A percentile compares a stretch with the other conserved stretches of the same genome.
Conservation (phyloP, 1,140 invertebrate genomes). For the Megalopta genalis region DNA sequence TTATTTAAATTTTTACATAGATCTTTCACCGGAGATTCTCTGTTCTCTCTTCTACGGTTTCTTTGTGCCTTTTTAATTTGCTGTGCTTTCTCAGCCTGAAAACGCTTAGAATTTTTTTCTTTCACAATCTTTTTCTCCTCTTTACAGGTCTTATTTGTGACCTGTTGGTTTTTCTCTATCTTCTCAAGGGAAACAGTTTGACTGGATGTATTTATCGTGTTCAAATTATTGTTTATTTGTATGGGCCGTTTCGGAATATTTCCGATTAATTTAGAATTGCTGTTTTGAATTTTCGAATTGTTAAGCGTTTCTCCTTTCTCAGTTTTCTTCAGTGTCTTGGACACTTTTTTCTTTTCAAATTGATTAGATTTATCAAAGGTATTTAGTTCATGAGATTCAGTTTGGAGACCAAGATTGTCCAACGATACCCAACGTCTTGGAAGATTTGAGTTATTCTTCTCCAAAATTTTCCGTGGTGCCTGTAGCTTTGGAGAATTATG, state of each 20-base stretch:
- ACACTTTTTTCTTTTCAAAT: conserved; percentile 74
- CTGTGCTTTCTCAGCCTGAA: conserved; percentile 77
- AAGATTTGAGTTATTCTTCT: conserved; percentile 74
- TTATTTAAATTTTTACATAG: conserved; percentile 80
- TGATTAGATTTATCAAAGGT: conserved; percentile 72
- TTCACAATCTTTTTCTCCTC: conserved; percentile 78
- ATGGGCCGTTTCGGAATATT: conserved; percentile 72
- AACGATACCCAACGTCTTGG: conserved; percentile 76
- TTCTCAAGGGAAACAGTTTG: conserved; percentile 71
- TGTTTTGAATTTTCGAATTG: conserved; percentile 72
- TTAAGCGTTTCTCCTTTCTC: conserved; percentile 71
- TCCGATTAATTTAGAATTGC: conserved; percentile 58
- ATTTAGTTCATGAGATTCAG: conserved; percentile 69
- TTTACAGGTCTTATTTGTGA: conserved; percentile 75
- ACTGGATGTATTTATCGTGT: conserved; percentile 72
- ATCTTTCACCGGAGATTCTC: conserved; percentile 75
- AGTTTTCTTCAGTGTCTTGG: conserved; percentile 59
- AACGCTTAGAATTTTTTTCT: conserved; percentile 76
- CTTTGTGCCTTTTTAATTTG: conserved; percentile 75
- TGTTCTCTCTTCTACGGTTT: conserved; percentile 73
- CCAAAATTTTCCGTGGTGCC: conserved; percentile 67
- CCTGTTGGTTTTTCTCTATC: conserved; percentile 79
- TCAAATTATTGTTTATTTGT: conserved; percentile 79
- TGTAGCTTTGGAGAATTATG: conserved; percentile 78
- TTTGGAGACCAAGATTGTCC: conserved; percentile 72